These are phyloP conservation scores for Blennius ocellaris DNA, from an alignment of 2,113 vertebrate genomes.

Conservation along the genomic window DNA sequence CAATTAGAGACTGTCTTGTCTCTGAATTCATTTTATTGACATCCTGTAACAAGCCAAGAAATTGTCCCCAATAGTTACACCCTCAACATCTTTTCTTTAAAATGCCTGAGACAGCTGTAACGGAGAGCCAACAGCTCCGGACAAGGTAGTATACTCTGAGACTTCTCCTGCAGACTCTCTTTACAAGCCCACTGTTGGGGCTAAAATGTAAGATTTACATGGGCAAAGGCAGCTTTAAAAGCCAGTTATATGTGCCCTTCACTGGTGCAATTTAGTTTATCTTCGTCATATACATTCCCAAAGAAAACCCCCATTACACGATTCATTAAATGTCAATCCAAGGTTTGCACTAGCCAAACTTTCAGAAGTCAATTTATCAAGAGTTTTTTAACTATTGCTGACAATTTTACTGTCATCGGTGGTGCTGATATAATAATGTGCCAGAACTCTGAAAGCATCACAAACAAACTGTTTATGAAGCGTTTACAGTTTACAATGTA, in stretches of 20 bases:
- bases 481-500: conserved; percentile 38
- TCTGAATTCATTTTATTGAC: background rate
- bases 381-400: conserved; percentile 50
- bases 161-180: conserved; percentile 13
- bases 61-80: background rate
- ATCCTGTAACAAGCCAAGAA: conserved; percentile 1
- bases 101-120: conserved; percentile 1
- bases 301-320: conserved; percentile 18
- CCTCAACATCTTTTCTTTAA: background rate
- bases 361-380: conserved; percentile 53
- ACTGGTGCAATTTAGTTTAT: conserved; percentile 48
- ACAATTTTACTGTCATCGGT: conserved; percentile 54
- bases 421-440: conserved; percentile 37
- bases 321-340: conserved; percentile 47
- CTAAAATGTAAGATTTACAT: conserved; percentile 46
- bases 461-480: conserved; percentile 49
- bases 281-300: conserved; percentile 37
- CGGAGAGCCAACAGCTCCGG: background rate
- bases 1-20: background rate
- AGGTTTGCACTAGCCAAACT: conserved; percentile 58
- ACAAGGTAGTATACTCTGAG: background rate
- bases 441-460: conserved; percentile 40
- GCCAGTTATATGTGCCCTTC: conserved; percentile 41
- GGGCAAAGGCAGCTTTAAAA: conserved; percentile 43
- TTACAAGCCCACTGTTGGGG: conserved; percentile 37